These are phyloP conservation scores for Prunella himalayana DNA, from an alignment of 2,113 vertebrate species.

Conservation along the genomic window DNA sequence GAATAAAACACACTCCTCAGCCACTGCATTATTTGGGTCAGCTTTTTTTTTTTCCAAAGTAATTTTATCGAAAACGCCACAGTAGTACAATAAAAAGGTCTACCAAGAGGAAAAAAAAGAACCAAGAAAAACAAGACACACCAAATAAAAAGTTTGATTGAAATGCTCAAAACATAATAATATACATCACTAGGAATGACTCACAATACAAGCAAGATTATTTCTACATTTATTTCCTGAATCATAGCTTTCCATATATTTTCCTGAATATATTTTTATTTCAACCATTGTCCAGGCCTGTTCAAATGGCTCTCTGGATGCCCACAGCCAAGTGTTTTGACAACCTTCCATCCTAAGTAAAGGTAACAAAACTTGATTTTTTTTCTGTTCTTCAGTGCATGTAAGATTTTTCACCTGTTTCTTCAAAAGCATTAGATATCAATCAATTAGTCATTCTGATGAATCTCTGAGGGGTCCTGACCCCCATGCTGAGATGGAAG, in stretches of 20 bases:
- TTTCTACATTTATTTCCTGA: background rate
- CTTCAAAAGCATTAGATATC: background rate
- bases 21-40: background rate
- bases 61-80: background rate
- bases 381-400: background rate
- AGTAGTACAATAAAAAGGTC: background rate
- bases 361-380: background rate
- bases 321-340: background rate
- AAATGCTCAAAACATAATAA: background rate
- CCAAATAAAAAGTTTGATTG: background rate
- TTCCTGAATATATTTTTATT: background rate
- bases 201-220: background rate
- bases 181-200: background rate
- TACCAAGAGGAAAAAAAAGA: background rate
- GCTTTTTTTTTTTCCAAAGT: background rate
- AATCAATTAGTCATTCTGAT: background rate
- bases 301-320: background rate
- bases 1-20: background rate
- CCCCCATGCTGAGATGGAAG: background rate
- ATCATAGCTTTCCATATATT: background rate
- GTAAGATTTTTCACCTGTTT: background rate
- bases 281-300: background rate
- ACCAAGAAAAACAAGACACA: background rate
- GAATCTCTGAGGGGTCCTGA: background rate
- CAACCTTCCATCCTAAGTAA: background rate